Evolutionary conservation across 1,140 invertebrate species (phyloP).

Genomic region (Drosophila fuyamai): DNA sequence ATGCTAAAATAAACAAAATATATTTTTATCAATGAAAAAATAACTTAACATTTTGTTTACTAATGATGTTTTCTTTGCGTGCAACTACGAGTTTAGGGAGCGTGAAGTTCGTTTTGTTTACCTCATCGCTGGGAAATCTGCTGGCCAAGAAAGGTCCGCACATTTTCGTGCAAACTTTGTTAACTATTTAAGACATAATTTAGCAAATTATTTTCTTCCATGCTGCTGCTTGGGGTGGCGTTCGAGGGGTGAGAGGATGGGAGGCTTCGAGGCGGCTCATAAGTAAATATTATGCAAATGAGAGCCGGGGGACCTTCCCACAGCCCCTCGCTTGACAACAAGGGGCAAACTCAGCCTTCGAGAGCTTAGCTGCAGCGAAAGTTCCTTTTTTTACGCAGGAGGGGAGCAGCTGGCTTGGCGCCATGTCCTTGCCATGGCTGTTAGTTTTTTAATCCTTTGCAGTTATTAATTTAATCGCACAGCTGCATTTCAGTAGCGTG

Average conservation of each 20-base stretch:
- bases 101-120: slow-evolving; percentile 29
- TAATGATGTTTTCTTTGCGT: neutral
- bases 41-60: neutral
- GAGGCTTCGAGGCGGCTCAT: slow-evolving; percentile 38
- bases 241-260: neutral
- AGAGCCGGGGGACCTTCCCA: slow-evolving; percentile 39
- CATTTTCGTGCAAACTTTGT: slow-evolving; percentile 75
- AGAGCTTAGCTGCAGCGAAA: slow-evolving; percentile 61
- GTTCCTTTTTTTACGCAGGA: slow-evolving; percentile 37
- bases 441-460: slow-evolving; percentile 81
- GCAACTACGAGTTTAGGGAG: neutral
- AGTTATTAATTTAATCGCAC: slow-evolving; percentile 83
- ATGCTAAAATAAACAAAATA: too few relatives aligned
- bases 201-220: slow-evolving; percentile 80
- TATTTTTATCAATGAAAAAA: too few relatives aligned
- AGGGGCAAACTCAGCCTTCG: slow-evolving; percentile 34
- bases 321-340: slow-evolving; percentile 3
- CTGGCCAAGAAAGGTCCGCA: slow-evolving; percentile 46
- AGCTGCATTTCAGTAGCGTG: slow-evolving; percentile 68
- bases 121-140: slow-evolving; percentile 32
- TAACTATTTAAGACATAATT: slow-evolving; percentile 84
- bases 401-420: slow-evolving; percentile 53
- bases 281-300: slow-evolving; percentile 82
- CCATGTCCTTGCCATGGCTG: slow-evolving; percentile 71
- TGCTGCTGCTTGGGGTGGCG: slow-evolving; percentile 24